A percentile compares a stretch with the other conserved stretches of the same genome.
phyloP scores from a whole-genome alignment of 2,797 vertebrate genomes.

The Acrossocheilus wenchowensis region DNA sequence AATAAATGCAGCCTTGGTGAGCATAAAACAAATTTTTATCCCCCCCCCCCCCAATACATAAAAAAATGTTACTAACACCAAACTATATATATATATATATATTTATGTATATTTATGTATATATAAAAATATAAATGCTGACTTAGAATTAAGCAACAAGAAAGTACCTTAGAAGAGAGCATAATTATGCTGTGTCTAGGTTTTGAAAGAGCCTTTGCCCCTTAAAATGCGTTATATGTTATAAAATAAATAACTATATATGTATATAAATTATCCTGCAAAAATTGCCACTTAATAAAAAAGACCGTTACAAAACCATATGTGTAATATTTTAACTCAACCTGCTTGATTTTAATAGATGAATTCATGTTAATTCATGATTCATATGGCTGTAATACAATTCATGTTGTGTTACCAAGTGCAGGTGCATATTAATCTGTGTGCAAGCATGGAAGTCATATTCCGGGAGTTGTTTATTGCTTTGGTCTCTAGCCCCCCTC shows the following conservation, averaged over 20 bases:
- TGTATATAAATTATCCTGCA: neutral
- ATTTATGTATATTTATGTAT: too few relatives aligned
- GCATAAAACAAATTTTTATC: neutral
- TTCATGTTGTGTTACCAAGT: neutral
- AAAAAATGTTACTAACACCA: neutral
- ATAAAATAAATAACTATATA: neutral
- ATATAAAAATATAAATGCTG: neutral
- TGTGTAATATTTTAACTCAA: neutral
- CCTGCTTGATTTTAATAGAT: neutral
- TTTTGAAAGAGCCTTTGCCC: neutral
- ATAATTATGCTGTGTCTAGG: neutral
- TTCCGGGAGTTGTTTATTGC: constrained; percentile 24
- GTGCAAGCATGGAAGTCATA: constrained; percentile 9
- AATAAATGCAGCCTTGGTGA: neutral
- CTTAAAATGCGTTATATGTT: neutral
- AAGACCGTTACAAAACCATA: neutral
- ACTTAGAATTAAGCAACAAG: neutral
- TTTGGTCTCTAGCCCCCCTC: constrained; percentile 15
- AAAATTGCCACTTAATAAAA: neutral
- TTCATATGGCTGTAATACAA: constrained; percentile 4
- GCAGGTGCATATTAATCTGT: neutral
- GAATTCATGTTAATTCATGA: neutral
- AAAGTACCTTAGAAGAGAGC: neutral
- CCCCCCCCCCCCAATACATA: neutral
- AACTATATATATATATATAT: too few relatives aligned